Evolutionary conservation across 2,888 invertebrate genomes (phyloP), one percentile per base, ranked within the genome.

Genomic region (Mythimna pallens): DNA sequence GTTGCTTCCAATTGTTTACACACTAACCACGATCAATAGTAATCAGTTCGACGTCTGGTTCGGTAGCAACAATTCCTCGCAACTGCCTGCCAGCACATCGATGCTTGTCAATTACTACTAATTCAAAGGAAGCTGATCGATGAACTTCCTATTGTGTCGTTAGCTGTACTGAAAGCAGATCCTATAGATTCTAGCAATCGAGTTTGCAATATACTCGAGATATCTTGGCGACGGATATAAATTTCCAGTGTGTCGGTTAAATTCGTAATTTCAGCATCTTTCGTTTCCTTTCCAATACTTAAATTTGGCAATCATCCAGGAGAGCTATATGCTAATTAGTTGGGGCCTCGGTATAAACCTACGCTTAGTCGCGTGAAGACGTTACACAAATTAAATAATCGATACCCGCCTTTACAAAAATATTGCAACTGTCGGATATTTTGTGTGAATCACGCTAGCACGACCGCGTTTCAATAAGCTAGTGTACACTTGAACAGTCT

Each of bases 311-410:
- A 88, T 86, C 86, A 81, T 85, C 92, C 92, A 92, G 82, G 80
- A 89, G 89, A 88, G 91, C 90, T 89, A 87, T 91, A 90, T 87
- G 90, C 88, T 92, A 92, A 93, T 93, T 91, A 91, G 85, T 70
- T 70, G 73, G 74, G 72, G 75, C 81, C 71, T 75, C 79, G 76
- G 65, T 68, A 61, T 36, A 43, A 67, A 57, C 55, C 25, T 65
- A n/a, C 61, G 55, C 58, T 43, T 40, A 55, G 66, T 74, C 43
- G 52, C 50, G 20, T 68, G 25, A 73, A 64, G 64, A 82, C 63
- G 59, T 67, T 61, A 70, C 59, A 82, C 25, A 72, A 78, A 65
- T 74, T 70, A 67, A 63, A 55, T 59, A 66, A 67, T 74, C 67
- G 25, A 70, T 82, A 70, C 17, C 55, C 65, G 22, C 40, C 43